Conservation (phyloP, 2,113 vertebrate species). For the Phylloscopus trochilus region DNA sequence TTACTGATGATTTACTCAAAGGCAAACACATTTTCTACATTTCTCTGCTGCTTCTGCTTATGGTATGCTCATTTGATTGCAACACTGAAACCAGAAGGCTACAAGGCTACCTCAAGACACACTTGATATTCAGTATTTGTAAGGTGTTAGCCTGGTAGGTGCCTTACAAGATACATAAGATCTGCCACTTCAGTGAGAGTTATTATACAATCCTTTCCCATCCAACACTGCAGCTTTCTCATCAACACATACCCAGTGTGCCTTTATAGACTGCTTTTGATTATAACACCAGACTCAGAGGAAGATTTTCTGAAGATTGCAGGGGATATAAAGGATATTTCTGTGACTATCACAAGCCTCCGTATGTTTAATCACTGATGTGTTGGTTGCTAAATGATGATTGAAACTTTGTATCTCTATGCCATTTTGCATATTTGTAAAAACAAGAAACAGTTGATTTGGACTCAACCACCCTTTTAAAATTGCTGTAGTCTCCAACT, state of each 20-base stretch:
- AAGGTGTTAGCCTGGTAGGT: background rate
- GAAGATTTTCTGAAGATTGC: background rate
- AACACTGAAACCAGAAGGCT: background rate
- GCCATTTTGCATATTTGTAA: background rate
- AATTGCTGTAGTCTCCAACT: background rate
- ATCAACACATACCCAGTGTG: accelerated
- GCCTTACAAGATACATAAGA: background rate
- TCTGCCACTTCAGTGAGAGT: background rate
- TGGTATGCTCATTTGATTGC: background rate
- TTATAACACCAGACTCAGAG: background rate
- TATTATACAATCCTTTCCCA: background rate
- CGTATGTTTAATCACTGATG: background rate
- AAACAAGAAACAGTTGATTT: background rate
- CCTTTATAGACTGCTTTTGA: background rate
- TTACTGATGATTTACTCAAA: constrained; percentile 28
- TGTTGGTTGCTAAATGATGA: background rate
- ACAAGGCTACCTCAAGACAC: background rate
- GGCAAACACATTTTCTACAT: constrained; percentile 11
- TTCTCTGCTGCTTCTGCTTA: background rate
- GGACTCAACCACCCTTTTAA: background rate
- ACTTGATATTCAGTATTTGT: background rate
- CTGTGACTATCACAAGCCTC: background rate
- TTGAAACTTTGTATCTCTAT: background rate
- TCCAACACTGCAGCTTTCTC: background rate
- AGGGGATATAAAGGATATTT: background rate